phyloP scores from a whole-genome alignment of 1,140 invertebrate genomes.

The Latrodectus geometricus region DNA sequence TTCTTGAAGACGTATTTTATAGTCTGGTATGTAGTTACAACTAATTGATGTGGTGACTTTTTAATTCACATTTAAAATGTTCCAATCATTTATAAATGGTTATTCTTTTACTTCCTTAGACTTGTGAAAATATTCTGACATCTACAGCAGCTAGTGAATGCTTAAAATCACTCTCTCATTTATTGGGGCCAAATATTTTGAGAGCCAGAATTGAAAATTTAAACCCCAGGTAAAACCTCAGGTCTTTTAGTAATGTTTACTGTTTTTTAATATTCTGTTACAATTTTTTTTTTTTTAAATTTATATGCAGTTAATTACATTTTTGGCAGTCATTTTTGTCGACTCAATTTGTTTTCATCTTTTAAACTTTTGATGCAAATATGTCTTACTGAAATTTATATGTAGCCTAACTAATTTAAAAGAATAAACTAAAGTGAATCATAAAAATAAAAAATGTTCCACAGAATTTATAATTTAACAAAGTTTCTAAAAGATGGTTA shows the following conservation, averaged over 20 bases:
- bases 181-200: conserved; percentile 73
- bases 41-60: background rate
- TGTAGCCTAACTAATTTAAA: too few relatives aligned
- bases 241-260: background rate
- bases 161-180: conserved; percentile 70
- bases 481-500: too few relatives aligned
- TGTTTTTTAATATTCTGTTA: background rate
- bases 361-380: too few relatives aligned
- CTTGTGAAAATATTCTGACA: conserved; percentile 73
- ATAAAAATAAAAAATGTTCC: too few relatives aligned
- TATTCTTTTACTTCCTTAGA: conserved; percentile 65
- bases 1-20: conserved; percentile 73
- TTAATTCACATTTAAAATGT: background rate
- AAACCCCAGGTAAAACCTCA: conserved; percentile 67
- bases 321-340: background rate
- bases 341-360: too few relatives aligned
- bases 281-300: too few relatives aligned
- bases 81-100: background rate
- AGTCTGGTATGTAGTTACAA: conserved; percentile 70
- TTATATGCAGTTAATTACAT: background rate
- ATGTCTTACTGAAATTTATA: too few relatives aligned
- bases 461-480: too few relatives aligned
- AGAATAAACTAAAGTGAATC: too few relatives aligned
- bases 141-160: conserved; percentile 72
- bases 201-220: conserved; percentile 72